phyloP scores from a whole-genome alignment of 1,140 invertebrate species.

The Berghia stephanieae region DNA sequence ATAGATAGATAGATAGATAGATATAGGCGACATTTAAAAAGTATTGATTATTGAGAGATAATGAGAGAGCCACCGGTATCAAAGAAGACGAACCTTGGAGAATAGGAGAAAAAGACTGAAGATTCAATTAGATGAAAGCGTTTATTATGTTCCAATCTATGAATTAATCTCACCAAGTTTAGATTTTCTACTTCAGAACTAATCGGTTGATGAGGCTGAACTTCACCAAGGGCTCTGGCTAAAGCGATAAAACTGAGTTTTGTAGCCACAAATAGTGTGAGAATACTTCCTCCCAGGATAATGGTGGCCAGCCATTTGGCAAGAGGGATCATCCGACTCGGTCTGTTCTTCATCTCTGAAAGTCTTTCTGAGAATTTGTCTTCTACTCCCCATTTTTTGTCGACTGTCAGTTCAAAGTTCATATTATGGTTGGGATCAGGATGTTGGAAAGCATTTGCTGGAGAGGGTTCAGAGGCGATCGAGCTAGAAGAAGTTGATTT shows the following conservation, averaged over 20 bases:
- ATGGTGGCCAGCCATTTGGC: constrained; percentile 30
- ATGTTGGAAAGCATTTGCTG: not conserved
- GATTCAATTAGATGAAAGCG: not conserved
- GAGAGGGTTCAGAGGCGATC: not conserved
- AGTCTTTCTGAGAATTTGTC: not conserved
- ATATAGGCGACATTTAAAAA: too few species aligned
- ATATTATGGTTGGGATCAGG: not conserved
- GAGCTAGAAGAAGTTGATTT: too few species aligned
- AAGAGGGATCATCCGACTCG: constrained; percentile 10
- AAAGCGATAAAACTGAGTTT: constrained; percentile 25
- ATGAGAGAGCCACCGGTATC: too few species aligned
- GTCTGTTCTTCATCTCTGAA: not conserved
- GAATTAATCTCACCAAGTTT: not conserved
- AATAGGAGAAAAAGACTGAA: not conserved
- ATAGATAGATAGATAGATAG: too few species aligned
- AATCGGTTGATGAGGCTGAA: not conserved
- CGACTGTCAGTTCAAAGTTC: constrained; percentile 27
- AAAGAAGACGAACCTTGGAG: too few species aligned
- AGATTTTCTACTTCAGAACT: not conserved
- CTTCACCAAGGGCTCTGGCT: not conserved
- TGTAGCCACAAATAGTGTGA: constrained; percentile 12
- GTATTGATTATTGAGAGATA: too few species aligned
- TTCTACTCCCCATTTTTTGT: constrained; percentile 33
- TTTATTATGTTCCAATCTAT: not conserved
- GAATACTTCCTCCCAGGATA: not conserved